Conservation (phyloP, 2,888 invertebrate genomes). For the Dasysyrphus albostriatus region DNA sequence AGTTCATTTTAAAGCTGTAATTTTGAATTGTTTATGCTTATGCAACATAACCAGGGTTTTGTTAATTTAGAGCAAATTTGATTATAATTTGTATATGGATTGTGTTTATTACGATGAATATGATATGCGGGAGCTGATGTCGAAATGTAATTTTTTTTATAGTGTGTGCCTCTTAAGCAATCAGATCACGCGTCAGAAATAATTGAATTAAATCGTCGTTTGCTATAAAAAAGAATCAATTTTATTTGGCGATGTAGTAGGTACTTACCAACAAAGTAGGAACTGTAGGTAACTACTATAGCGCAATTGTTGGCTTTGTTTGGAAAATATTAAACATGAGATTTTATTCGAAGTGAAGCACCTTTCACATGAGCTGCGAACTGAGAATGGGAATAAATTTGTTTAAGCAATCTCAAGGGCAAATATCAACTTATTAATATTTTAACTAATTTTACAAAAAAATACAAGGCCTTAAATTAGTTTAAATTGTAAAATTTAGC, state of each 20-base stretch:
- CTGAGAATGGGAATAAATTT: too few species aligned
- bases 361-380: too few species aligned
- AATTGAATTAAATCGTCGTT: conserved; percentile 53
- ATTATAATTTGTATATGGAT: conserved; percentile 24
- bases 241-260: background rate
- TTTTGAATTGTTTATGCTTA: conserved; percentile 33
- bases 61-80: conserved; percentile 39
- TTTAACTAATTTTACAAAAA: too few species aligned
- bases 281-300: too few species aligned
- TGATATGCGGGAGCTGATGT: conserved; percentile 1
- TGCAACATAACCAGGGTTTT: background rate
- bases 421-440: too few species aligned
- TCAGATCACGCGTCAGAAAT: conserved; percentile 26
- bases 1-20: conserved; percentile 41
- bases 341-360: too few species aligned
- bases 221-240: background rate
- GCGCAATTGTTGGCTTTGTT: too few species aligned
- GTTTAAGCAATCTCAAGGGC: too few species aligned
- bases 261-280: too few species aligned
- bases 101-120: background rate
- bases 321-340: too few species aligned
- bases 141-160: conserved; percentile 5
- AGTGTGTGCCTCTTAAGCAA: background rate
- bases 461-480: too few species aligned
- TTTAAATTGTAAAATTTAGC: too few species aligned